A percentile compares a stretch with the other conserved stretches of the same genome.
Conservation (phyloP, 2,888 invertebrate genomes). For the Aelia acuminata region DNA sequence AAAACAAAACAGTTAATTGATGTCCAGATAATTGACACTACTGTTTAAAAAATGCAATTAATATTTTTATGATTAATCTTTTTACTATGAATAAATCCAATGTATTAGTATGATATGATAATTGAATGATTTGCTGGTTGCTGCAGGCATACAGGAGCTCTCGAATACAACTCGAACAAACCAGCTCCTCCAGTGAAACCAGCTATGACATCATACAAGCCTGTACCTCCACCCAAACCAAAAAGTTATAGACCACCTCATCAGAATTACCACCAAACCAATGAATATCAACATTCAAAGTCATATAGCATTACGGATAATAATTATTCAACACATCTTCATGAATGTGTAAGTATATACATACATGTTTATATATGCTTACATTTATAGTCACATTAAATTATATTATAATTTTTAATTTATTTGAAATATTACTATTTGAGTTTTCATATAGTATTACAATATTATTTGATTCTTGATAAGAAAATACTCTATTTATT, state of each 20-base stretch:
- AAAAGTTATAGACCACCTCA: conserved; percentile 89
- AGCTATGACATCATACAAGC: conserved; percentile 79
- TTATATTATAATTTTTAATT: no score
- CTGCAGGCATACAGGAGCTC: conserved; percentile 66
- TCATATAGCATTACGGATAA: conserved; percentile 71
- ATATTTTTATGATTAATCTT: neutral
- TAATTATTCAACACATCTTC: conserved; percentile 68
- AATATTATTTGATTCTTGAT: no score
- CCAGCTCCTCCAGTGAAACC: conserved; percentile 67
- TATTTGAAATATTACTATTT: no score
- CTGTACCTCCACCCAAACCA: conserved; percentile 93
- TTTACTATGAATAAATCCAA: neutral
- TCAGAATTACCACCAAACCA: conserved; percentile 65
- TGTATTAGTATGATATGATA: neutral
- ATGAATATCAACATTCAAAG: conserved; percentile 71
- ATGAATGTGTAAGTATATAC: conserved; percentile 71
- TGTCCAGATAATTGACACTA: no score
- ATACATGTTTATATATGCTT: neutral
- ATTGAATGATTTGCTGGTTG: conserved; percentile 36
- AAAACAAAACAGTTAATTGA: no score
- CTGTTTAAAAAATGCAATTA: no score
- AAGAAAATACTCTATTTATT: no score
- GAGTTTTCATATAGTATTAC: no score
- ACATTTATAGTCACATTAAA: no score
- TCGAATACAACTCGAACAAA: conserved; percentile 67